Conservation (phyloP, 2,888 invertebrate species). For the Neoaliturus tenellus region DNA sequence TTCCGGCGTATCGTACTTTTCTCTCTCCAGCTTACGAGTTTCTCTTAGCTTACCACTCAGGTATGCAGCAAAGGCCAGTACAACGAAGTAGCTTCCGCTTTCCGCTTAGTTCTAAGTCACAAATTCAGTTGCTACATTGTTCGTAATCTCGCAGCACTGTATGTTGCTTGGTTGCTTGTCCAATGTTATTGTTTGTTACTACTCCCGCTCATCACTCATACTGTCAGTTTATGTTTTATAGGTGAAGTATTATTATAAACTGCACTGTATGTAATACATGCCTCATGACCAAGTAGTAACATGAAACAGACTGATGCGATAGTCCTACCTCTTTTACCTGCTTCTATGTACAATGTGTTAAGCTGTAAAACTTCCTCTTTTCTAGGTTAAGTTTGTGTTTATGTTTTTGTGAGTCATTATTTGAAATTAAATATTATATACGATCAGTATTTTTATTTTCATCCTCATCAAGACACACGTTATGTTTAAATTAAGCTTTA, state of each 20-base stretch:
- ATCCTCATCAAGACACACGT: too few species aligned
- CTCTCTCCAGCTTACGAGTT: background rate
- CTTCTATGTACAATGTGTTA: conserved; percentile 34
- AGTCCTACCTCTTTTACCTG: conserved; percentile 27
- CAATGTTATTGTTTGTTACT: conserved; percentile 8
- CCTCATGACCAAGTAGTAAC: background rate
- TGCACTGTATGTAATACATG: conserved; percentile 16
- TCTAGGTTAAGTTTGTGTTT: conserved; percentile 15
- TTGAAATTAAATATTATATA: too few species aligned
- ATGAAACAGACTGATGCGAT: background rate
- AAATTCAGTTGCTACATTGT: too few species aligned
- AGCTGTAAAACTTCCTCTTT: too few species aligned
- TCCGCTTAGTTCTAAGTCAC: background rate
- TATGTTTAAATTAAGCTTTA: too few species aligned
- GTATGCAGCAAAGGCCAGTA: conserved; percentile 26
- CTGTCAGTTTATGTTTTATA: conserved; percentile 5
- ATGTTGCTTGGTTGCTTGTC: too few species aligned
- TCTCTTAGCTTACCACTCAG: conserved; percentile 4
- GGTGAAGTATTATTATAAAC: conserved; percentile 20
- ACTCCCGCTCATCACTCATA: background rate
- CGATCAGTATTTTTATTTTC: too few species aligned
- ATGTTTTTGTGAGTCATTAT: background rate
- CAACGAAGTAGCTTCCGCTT: background rate
- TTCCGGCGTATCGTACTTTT: too few species aligned
- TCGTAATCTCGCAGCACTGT: too few species aligned